Evolutionary conservation across 2,797 vertebrate species (phyloP).

Genomic region (Rhinogobio ventralis): DNA sequence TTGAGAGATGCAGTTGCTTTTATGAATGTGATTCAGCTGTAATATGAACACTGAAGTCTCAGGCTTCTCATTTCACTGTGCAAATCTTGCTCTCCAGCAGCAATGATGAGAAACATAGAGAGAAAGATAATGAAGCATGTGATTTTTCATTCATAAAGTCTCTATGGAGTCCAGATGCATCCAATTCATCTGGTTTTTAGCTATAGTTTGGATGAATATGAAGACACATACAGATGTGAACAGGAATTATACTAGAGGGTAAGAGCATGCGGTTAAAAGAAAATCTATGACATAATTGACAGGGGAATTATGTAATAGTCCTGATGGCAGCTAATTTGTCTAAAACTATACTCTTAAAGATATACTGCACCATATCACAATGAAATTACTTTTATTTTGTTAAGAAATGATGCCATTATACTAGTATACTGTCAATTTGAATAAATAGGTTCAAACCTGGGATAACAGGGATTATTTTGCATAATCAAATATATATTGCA

Average conservation of each 20-base stretch:
- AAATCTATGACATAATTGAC: neutral
- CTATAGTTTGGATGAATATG: neutral
- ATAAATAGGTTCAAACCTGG: neutral
- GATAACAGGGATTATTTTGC: neutral
- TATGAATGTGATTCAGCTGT: neutral
- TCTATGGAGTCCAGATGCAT: constrained; percentile 17
- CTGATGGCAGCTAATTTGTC: neutral
- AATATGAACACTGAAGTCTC: neutral
- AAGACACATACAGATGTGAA: neutral
- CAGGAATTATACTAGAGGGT: neutral
- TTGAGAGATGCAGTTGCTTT: neutral
- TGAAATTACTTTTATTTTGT: neutral
- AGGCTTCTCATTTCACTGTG: constrained; percentile 3
- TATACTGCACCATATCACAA: neutral
- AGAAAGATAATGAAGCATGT: constrained; percentile 16
- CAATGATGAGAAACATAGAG: constrained; percentile 5
- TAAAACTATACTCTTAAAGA: neutral
- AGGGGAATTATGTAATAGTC: constrained; percentile 1
- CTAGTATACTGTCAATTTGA: neutral
- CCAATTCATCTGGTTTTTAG: neutral
- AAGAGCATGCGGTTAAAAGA: neutral
- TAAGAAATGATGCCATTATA: neutral
- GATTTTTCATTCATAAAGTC: constrained; percentile 22
- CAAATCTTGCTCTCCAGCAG: neutral
- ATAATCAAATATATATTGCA: neutral